Evolutionary conservation across 2,888 invertebrate genomes (phyloP), one percentile per base, ranked within the genome.

Genomic region (Idaea biselata): DNA sequence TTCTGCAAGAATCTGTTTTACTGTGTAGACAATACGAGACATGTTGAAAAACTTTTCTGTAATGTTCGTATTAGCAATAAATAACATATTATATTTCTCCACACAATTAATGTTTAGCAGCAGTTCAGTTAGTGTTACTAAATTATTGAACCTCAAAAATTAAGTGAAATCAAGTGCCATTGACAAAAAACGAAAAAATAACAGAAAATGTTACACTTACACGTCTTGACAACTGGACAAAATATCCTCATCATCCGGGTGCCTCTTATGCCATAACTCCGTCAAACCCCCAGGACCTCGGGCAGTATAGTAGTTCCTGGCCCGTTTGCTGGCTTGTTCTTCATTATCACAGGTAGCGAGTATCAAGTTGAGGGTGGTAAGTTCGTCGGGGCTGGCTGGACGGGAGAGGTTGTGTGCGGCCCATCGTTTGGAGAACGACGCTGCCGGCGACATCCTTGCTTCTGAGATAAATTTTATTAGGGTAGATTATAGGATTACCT

Each of bases 401-500:
- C 88, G 81, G 62, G 82, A 80, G 66, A 92, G 86, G 83, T 91
- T 90, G 77, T 89, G 90, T 67, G 80, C 80, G 76, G 91, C 91
- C 91, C 91, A 92, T 91, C 91, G 91, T 81, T 88, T 82, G 54
- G 86, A 81, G 70, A 92, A 92, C 91, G 91, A 91, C 83, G 91
- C 91, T 92, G 91, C 91, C 77, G 82, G 83, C 68, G 87, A 83
- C 91, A 92, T 92, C 84, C 85, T 56, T 89, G 66, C 57, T 65
- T 64, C 87, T 87, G 79, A 6, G 81, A 55, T 6, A 55, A 55
- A 55, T 16, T 54, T 32, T 32, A 33, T 25, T 25, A 33, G 14
- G 33, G 33, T 11, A 33, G 3, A 33, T 25, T 3, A 25, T 25
- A 25, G 25, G 25, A 25, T 25, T 5, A 25, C n/a, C n/a, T n/a